A percentile compares a stretch with the other conserved stretches of the same genome.
These are phyloP conservation scores for Globodera rostochiensis DNA, from an alignment of 1,140 invertebrate genomes.

Conservation along the genomic window DNA sequence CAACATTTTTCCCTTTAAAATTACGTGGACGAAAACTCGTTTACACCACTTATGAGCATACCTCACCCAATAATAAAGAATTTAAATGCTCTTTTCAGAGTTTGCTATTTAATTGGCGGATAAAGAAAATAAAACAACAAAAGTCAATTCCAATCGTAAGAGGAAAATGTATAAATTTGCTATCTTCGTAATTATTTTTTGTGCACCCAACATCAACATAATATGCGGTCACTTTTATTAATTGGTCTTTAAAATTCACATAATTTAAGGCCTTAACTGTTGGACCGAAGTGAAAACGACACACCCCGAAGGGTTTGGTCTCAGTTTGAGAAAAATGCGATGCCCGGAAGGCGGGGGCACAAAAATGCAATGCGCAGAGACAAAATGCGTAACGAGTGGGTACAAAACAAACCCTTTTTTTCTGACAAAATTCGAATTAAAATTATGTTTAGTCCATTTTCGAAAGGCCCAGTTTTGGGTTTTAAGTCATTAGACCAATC, in stretches of 20 bases:
- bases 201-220: neutral
- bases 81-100: neutral
- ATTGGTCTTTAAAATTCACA: slow-evolving; percentile 1
- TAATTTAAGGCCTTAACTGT: neutral
- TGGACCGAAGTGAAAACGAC: slow-evolving; percentile 10
- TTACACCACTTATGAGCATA: no score
- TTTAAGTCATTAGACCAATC: neutral
- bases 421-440: no score
- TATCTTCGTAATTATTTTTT: neutral
- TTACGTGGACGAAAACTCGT: no score
- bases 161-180: neutral
- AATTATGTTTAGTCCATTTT: neutral
- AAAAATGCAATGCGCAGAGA: slow-evolving; percentile 9
- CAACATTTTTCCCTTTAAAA: no score
- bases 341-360: slow-evolving; percentile 2
- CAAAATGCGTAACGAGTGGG: neutral
- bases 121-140: neutral
- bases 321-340: neutral
- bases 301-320: neutral
- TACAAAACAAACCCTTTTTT: no score
- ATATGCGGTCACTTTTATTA: neutral
- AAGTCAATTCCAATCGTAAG: neutral
- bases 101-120: neutral
- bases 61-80: no score
- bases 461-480: slow-evolving; percentile 1